Percentiles rank a stretch among this genome's conserved stretches.
Conservation (phyloP, 2,797 vertebrate genomes). For the Alosa sapidissima region DNA sequence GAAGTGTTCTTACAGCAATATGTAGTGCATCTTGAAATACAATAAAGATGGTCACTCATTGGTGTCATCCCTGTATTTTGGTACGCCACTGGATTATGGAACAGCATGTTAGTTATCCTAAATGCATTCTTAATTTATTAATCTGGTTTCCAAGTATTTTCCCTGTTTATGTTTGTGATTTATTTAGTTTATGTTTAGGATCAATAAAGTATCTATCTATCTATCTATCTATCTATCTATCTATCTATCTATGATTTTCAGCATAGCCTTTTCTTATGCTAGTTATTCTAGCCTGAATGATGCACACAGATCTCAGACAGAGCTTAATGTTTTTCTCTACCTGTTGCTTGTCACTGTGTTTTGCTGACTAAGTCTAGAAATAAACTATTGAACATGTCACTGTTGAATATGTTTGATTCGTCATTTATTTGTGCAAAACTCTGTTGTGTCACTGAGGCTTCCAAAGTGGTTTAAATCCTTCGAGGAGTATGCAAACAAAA, state of each 20-base stretch:
- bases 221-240: too few relatives aligned
- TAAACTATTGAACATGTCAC: background rate
- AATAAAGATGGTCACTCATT: background rate
- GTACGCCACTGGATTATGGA: background rate
- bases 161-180: background rate
- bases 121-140: background rate
- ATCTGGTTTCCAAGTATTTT: background rate
- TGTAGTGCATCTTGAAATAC: background rate
- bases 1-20: background rate
- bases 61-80: background rate
- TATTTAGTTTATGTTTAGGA: too few relatives aligned
- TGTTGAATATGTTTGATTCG: background rate
- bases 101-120: background rate
- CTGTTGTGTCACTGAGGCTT: background rate
- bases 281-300: background rate
- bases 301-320: background rate
- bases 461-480: slow-evolving; percentile 10
- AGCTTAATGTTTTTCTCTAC: background rate
- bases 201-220: too few relatives aligned
- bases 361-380: background rate
- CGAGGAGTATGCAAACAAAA: slow-evolving; percentile 11
- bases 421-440: slow-evolving; percentile 23
- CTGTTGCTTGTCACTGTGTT: background rate
- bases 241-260: too few relatives aligned
- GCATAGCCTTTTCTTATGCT: background rate